Evolutionary conservation across 2,797 vertebrate genomes (phyloP), one percentile per base, ranked within the genome.

Genomic region (Scolopax bukidnonensis): DNA sequence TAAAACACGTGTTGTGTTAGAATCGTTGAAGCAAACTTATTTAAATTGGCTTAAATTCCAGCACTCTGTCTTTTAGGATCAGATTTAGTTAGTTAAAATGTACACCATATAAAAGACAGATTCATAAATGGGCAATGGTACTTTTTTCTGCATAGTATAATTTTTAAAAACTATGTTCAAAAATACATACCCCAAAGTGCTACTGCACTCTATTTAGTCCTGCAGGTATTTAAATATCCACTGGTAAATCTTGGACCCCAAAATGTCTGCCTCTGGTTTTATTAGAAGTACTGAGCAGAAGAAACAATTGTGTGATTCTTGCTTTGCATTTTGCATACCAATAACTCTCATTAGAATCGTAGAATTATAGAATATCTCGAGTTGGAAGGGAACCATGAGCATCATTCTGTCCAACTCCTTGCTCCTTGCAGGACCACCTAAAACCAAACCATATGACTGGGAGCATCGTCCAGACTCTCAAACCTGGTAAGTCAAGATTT

Each of bases 11-110:
- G 36, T 69, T 94, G 77, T 47, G 57, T 93, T 78, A 75, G 80
- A 93, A 57, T 94, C 60, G 83, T 8, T 89, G 93, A 94, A 94
- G 85, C 51, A 91, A 89, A 89, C 32, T 75, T 73, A 89, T 85
- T 92, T 92, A 89, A 92, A 90, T 89, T 93, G 80, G 45, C 45
- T 71, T 93, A 65, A 91, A 93, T 71, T 95, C 53, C 30, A 90
- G 12, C 61, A 76, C 63, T 90, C 75, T 90, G 68, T 30, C 53
- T 90, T 89, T 90, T 90, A 61, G 67, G 82, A 83, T 90, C 69
- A 60, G 25, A 54, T 93, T 73, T 90, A 53, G 76, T 92, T 84
- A 78, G 78, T 65, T 85, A 65, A 94, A 92, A 88, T 38, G 15
- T 68, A 71, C 57, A 79, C n/a, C 43, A 38, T 59, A 45, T 80